A percentile compares a stretch with the other conserved stretches of the same genome.
These are phyloP conservation scores for Acronicta aceris DNA, from an alignment of 2,888 invertebrate genomes.

Conservation along the genomic window DNA sequence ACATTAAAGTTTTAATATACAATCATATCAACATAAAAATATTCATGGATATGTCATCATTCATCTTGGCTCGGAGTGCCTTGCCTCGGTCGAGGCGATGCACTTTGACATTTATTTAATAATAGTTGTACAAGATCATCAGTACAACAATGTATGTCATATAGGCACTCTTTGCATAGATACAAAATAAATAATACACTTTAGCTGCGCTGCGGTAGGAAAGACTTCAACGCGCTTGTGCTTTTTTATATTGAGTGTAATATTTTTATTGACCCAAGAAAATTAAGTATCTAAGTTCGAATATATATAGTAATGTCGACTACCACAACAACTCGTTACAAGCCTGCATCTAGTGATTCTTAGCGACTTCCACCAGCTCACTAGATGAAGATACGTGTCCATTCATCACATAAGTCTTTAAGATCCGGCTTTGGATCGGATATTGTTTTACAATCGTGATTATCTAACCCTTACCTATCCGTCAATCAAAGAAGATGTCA, in stretches of 20 bases:
- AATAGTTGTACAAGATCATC: conserved; percentile 29
- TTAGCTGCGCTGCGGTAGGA: conserved; percentile 47
- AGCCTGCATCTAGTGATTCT: too few relatives aligned
- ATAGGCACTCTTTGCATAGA: conserved; percentile 8
- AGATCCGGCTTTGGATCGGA: conserved; percentile 10
- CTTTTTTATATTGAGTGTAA: background rate
- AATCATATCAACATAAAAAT: background rate
- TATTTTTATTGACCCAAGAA: background rate
- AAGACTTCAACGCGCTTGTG: conserved; percentile 76
- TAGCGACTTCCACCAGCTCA: too few relatives aligned
- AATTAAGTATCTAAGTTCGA: background rate
- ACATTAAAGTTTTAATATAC: background rate
- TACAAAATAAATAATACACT: conserved; percentile 12
- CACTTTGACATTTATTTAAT: conserved; percentile 40
- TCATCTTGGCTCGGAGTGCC: background rate
- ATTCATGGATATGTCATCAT: conserved; percentile 3
- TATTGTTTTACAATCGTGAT: conserved; percentile 28
- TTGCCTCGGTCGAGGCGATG: background rate
- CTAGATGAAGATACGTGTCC: too few relatives aligned
- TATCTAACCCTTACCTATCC: conserved; percentile 51
- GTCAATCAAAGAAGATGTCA: conserved; percentile 44
- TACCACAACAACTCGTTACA: too few relatives aligned
- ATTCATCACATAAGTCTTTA: conserved; percentile 1
- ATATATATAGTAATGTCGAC: background rate
- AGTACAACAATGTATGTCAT: background rate